Conservation (phyloP, 2,888 invertebrate genomes). For the Acanthosepion pharaonis region DNA sequence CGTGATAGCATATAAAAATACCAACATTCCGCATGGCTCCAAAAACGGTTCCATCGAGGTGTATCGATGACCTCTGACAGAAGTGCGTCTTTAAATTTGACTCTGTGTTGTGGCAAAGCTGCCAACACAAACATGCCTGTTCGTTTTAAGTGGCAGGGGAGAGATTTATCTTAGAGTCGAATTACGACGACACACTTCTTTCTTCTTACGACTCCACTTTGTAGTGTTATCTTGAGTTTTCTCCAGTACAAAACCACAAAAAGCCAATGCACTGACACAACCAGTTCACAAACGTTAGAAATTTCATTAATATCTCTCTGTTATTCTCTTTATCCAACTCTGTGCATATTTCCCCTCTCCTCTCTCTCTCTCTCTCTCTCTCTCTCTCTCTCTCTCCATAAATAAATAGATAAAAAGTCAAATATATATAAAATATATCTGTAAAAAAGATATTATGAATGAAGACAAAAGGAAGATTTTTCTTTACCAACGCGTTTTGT, state of each 20-base stretch:
- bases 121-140: conserved; percentile 16
- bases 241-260: neutral
- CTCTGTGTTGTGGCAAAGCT: neutral
- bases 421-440: too few species aligned
- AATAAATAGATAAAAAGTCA: too few species aligned
- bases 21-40: neutral
- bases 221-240: neutral
- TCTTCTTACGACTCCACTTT: neutral
- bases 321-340: neutral
- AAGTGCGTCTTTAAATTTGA: neutral
- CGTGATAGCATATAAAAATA: neutral
- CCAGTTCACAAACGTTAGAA: neutral
- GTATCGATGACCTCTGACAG: neutral
- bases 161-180: conserved; percentile 17
- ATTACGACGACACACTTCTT: neutral
- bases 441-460: too few species aligned
- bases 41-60: conserved; percentile 3
- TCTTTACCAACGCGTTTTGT: too few species aligned
- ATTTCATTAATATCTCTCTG: neutral
- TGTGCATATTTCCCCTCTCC: neutral
- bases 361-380: neutral
- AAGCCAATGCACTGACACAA: neutral
- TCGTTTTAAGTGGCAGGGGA: neutral
- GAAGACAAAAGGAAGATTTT: too few species aligned
- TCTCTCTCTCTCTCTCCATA: too few species aligned